Evolutionary conservation across 2,888 invertebrate species (phyloP).

Genomic region (Dasysyrphus albostriatus): DNA sequence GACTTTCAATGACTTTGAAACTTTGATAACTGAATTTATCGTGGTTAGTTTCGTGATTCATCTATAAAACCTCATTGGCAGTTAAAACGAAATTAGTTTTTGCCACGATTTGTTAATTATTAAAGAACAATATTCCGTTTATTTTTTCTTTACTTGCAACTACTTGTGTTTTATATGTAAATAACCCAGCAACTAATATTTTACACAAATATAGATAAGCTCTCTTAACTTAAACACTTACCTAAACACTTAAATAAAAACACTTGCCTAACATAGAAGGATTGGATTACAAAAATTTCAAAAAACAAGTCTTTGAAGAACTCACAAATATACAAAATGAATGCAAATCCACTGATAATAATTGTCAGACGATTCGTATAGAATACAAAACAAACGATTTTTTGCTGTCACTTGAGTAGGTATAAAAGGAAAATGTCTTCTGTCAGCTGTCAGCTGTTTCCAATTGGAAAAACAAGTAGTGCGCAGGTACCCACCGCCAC

Average conservation of each 20-base stretch:
- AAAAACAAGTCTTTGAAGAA: background rate
- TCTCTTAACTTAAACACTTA: background rate
- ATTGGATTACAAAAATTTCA: background rate
- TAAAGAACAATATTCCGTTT: too few relatives aligned
- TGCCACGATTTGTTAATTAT: too few relatives aligned
- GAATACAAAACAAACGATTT: slow-evolving; percentile 56
- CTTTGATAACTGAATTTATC: too few relatives aligned
- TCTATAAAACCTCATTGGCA: too few relatives aligned
- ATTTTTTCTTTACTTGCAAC: too few relatives aligned
- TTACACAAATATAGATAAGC: background rate
- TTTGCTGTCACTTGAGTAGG: slow-evolving; percentile 25
- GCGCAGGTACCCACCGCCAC: slow-evolving; percentile 54
- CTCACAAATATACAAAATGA: slow-evolving; percentile 31
- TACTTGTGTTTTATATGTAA: too few relatives aligned
- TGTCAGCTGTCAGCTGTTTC: slow-evolving; percentile 65
- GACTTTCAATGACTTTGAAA: too few relatives aligned
- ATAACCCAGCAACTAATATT: background rate
- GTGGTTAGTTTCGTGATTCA: too few relatives aligned
- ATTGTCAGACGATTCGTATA: slow-evolving; percentile 55
- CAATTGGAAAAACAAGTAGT: slow-evolving; percentile 34
- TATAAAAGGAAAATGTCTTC: slow-evolving; percentile 15
- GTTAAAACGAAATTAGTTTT: too few relatives aligned
- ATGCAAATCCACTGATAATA: slow-evolving; percentile 44
- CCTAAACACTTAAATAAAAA: background rate
- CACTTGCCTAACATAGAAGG: background rate